phyloP scores from a whole-genome alignment of 2,797 vertebrate genomes.

The Simalia tracyae region DNA sequence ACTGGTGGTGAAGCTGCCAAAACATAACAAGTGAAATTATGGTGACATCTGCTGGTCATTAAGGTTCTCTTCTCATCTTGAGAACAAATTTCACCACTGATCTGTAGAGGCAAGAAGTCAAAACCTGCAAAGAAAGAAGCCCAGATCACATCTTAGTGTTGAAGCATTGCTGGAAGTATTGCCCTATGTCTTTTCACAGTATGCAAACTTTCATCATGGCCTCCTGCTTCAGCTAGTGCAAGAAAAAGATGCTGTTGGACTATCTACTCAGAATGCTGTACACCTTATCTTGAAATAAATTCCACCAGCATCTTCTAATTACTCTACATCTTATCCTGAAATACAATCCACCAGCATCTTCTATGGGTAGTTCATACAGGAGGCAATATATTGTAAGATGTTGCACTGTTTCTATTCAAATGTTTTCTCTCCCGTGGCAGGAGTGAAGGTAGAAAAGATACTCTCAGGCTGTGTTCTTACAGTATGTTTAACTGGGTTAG shows the following conservation, averaged over 20 bases:
- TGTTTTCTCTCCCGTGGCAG: neutral
- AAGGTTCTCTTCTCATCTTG: neutral
- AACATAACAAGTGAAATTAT: neutral
- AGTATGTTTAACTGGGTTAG: neutral
- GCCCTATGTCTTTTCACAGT: neutral
- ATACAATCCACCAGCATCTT: no score
- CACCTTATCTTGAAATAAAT: neutral
- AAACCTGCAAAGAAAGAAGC: neutral
- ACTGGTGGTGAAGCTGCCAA: neutral
- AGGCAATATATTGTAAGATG: neutral
- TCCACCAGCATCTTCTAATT: neutral
- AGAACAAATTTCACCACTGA: neutral
- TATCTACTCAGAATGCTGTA: neutral
- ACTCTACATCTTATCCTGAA: no score
- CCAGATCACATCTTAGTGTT: neutral
- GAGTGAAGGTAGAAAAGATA: neutral
- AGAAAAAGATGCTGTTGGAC: neutral
- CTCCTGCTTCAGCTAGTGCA: neutral
- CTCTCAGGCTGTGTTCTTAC: neutral
- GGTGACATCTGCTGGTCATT: slow-evolving; percentile 66
- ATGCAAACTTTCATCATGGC: neutral
- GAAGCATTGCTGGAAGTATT: neutral
- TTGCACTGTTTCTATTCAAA: neutral
- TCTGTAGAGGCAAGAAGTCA: neutral
- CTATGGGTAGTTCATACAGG: neutral